Evolutionary conservation across 2,113 vertebrate genomes (phyloP).

Genomic region (Silurus glanis): DNA sequence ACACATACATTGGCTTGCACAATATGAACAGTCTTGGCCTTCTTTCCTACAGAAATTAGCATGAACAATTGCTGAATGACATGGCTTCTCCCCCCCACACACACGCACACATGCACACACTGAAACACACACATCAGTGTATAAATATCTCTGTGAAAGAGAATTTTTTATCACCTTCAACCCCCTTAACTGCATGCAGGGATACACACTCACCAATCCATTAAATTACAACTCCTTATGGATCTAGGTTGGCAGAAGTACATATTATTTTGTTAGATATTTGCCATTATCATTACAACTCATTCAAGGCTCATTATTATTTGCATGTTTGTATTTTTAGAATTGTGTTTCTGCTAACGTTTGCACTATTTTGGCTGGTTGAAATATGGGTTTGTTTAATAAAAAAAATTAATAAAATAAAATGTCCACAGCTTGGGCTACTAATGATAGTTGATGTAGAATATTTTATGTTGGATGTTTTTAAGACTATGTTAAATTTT

Average conservation of each 20-base stretch:
- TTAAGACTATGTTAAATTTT: constrained; percentile 33
- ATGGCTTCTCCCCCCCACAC: background rate
- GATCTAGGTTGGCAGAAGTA: constrained; percentile 17
- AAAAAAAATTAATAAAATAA: background rate
- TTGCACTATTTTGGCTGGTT: constrained; percentile 34
- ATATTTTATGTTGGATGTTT: constrained; percentile 45
- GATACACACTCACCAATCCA: constrained; percentile 40
- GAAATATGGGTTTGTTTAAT: constrained; percentile 42
- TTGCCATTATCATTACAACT: background rate
- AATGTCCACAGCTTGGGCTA: background rate
- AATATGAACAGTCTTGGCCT: constrained; percentile 4
- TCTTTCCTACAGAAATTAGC: constrained; percentile 11
- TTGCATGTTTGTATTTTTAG: constrained; percentile 45
- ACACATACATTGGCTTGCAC: constrained; percentile 28
- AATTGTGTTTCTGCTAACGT: constrained; percentile 7
- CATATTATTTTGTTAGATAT: constrained; percentile 19
- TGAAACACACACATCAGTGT: background rate
- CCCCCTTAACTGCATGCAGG: constrained; percentile 39
- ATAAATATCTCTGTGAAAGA: constrained; percentile 20
- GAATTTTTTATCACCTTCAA: constrained; percentile 17
- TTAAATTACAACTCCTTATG: background rate
- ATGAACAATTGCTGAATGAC: constrained; percentile 19
- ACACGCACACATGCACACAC: background rate
- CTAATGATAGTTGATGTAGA: constrained; percentile 37
- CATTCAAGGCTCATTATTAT: constrained; percentile 1